Conservation (phyloP, 2,113 vertebrate species). For the Ictalurus punctatus region DNA sequence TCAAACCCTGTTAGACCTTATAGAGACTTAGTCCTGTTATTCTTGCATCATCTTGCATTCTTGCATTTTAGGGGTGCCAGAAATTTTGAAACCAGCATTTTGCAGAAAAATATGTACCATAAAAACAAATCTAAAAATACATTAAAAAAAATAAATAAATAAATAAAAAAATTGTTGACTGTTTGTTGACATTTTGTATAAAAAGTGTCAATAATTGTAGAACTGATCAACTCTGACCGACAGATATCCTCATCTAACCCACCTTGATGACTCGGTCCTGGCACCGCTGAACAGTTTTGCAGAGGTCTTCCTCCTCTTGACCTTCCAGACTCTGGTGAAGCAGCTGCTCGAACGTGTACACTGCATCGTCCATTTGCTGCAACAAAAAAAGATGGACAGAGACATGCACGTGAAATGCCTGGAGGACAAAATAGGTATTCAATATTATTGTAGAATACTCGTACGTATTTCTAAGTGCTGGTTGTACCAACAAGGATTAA, state of each 20-base stretch:
- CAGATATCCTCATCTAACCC: slow-evolving; percentile 32
- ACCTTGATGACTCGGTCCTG: slow-evolving; percentile 97
- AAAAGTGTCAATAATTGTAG: background rate
- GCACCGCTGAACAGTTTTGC: slow-evolving; percentile 88
- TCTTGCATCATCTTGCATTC: background rate
- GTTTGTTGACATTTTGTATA: background rate
- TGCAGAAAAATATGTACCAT: background rate
- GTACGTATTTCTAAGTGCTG: background rate
- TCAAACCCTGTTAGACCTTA: too few species aligned
- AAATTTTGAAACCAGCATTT: background rate
- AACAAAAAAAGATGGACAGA: slow-evolving; percentile 23
- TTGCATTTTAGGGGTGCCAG: background rate
- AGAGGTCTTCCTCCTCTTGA: slow-evolving; percentile 79
- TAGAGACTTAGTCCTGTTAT: background rate
- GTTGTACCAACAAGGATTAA: background rate
- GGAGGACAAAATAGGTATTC: background rate
- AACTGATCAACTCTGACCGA: background rate
- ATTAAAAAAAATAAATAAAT: too few species aligned
- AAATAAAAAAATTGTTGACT: too few species aligned
- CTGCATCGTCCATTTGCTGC: slow-evolving; percentile 94
- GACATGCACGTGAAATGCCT: background rate
- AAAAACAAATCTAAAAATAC: background rate
- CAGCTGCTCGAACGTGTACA: slow-evolving; percentile 93
- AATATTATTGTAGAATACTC: background rate
- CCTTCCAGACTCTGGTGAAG: slow-evolving; percentile 86